A percentile compares a stretch with the other conserved stretches of the same genome.
Evolutionary conservation across 2,113 vertebrate genomes (phyloP).

Genomic region (Thryonomys swinderianus): DNA sequence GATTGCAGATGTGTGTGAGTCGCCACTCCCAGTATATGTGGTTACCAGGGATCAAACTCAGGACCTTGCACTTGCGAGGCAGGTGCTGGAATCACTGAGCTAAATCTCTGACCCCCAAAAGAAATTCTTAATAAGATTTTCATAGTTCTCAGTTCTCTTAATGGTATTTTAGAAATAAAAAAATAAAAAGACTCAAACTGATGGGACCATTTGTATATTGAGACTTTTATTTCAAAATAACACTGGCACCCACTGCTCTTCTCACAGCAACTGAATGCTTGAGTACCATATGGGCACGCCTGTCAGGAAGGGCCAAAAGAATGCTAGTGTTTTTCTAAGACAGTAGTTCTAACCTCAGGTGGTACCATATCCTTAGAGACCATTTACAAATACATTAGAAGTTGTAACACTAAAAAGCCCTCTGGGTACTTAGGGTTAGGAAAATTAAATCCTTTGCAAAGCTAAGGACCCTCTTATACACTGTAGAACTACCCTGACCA

Average conservation of each 20-base stretch:
- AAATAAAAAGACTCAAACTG: neutral
- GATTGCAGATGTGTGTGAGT: no score
- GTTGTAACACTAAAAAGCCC: no score
- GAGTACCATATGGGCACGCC: neutral
- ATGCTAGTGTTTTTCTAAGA: neutral
- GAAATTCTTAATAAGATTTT: neutral
- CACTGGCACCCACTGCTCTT: neutral
- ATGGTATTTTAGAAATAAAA: neutral
- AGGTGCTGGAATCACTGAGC: no score
- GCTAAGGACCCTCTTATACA: neutral
- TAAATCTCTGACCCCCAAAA: no score
- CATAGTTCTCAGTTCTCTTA: neutral
- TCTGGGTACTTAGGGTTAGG: neutral
- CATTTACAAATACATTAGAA: neutral
- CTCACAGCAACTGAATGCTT: neutral
- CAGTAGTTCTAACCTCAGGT: neutral
- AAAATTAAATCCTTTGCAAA: neutral
- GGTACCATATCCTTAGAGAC: neutral
- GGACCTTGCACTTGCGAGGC: no score
- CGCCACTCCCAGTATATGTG: no score
- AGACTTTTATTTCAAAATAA: neutral
- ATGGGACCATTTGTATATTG: neutral
- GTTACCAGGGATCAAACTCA: no score
- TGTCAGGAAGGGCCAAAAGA: neutral
- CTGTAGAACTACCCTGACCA: neutral